A percentile compares a stretch with the other conserved stretches of the same genome.
Conservation (phyloP, 2,113 vertebrate genomes). For the Pterocles orientalis region DNA sequence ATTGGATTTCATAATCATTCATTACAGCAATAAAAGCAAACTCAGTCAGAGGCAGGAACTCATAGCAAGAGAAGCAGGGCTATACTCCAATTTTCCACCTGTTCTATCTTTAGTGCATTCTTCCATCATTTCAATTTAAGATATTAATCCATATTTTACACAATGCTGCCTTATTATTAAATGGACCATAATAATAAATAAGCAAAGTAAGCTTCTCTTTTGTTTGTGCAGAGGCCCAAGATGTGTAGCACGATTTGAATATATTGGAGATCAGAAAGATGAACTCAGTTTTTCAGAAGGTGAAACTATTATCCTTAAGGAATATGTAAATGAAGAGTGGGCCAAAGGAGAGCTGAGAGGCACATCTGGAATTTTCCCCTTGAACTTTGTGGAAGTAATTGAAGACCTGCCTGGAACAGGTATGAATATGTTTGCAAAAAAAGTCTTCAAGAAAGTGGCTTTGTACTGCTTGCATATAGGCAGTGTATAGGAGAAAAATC, state of each 20-base stretch:
- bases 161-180: neutral
- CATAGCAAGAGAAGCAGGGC: neutral
- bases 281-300: conserved; percentile 93
- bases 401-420: conserved; percentile 81
- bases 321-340: conserved; percentile 90
- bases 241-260: conserved; percentile 90
- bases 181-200: neutral
- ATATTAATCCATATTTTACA: neutral
- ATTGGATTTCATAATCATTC: neutral
- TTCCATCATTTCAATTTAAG: neutral
- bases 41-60: neutral
- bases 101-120: neutral
- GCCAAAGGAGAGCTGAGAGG: conserved; percentile 82
- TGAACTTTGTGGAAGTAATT: conserved; percentile 90
- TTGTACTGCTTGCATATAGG: neutral
- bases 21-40: neutral
- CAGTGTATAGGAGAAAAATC: neutral
- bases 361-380: conserved; percentile 85
- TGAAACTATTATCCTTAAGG: conserved; percentile 86
- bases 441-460: neutral
- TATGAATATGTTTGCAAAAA: neutral
- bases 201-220: conserved; percentile 1
- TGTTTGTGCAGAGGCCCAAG: conserved; percentile 81
- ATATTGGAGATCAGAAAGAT: conserved; percentile 86
- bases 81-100: neutral